Base-by-base conservation (phyloP, 2,113 vertebrate genomes). In the Charina bottae region DNA sequence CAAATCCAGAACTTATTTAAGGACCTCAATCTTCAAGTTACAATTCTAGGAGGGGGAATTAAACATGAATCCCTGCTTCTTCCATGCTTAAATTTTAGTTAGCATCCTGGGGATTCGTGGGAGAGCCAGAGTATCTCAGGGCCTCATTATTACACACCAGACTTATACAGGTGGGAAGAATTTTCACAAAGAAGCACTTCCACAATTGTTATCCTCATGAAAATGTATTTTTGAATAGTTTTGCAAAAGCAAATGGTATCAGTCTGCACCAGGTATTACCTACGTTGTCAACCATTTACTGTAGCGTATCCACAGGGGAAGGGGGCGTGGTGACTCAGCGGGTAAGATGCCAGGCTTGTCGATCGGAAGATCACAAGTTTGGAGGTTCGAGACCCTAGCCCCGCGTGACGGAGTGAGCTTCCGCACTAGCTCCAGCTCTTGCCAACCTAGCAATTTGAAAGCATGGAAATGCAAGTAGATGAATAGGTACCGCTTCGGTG, bases 301-400 rank as follows among this genome's bases (percentile, higher is more conserved):
- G 19, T 33, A 85, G 83, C 90, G 54, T 87, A 92, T 54, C 90
- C 54, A 83, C 56, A 90, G 33, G 33, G 68, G n/a, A 78, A 78
- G n/a, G 33, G 33, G 68, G n/a, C n/a, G n/a, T n/a, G n/a, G n/a
- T n/a, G n/a, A n/a, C n/a, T n/a, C n/a, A n/a, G n/a, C n/a, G n/a
- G n/a, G n/a, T n/a, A n/a, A n/a, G n/a, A n/a, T n/a, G n/a, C n/a
- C n/a, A n/a, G n/a, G n/a, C n/a, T n/a, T n/a, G n/a, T n/a, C n/a
- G n/a, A n/a, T n/a, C n/a, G n/a, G n/a, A n/a, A n/a, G n/a, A n/a
- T n/a, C n/a, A n/a, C n/a, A n/a, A n/a, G n/a, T n/a, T n/a, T n/a
- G n/a, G n/a, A n/a, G n/a, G n/a, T n/a, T n/a, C n/a, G n/a, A n/a
- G n/a, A n/a, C n/a, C n/a, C n/a, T n/a, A n/a, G n/a, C n/a, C n/a